Evolutionary conservation across 2,888 invertebrate species (phyloP), one percentile per base, ranked within the genome.

Genomic region (Limnephilus rhombicus): DNA sequence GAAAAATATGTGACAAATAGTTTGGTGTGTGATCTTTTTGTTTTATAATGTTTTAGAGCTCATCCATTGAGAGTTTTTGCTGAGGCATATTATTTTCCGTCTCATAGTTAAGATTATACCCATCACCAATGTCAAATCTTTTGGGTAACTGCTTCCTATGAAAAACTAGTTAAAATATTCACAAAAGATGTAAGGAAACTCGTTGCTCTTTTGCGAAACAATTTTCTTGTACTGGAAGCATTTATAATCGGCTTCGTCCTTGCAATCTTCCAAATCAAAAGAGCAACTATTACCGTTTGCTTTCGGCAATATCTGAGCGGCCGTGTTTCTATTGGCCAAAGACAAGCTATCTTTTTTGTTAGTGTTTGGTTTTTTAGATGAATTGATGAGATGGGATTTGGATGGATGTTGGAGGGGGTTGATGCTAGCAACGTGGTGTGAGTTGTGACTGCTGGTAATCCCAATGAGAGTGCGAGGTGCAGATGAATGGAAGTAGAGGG

Each of bases 401-500:
- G 86, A 86, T 86, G 86, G 41, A 41, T 34, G 34, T 11, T 41
- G 41, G 24, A 15, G 34, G 7, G 37, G 80, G 88, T 80, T 11
- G 29, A n/a, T 31, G 37, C 31, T 80, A 24, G 37, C 18, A 37
- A 31, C 41, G 83, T 82, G 89, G n/a, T 80, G 68, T 80, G 37
- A 80, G 34, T 5, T 68, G 29, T 45, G 29, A 85, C 68, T 68
- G 83, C 88, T n/a, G n/a, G 37, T n/a, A 53, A n/a, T 91, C 45
- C 81, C 86, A 93, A 94, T 94, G 94, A 94, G 92, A 80, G 91
- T 94, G 94, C 91, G 94, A 94, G 92, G 94, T 94, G 93, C 94
- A 94, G 94, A 95, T 95, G 94, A 94, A 94, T 93, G 94, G 94
- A 94, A 95, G 94, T 94, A 95, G 94, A 90, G 93, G 95, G 95